These are phyloP conservation scores for Tenthredo amoena DNA, from an alignment of 2,888 invertebrate genomes.

Conservation along the genomic window DNA sequence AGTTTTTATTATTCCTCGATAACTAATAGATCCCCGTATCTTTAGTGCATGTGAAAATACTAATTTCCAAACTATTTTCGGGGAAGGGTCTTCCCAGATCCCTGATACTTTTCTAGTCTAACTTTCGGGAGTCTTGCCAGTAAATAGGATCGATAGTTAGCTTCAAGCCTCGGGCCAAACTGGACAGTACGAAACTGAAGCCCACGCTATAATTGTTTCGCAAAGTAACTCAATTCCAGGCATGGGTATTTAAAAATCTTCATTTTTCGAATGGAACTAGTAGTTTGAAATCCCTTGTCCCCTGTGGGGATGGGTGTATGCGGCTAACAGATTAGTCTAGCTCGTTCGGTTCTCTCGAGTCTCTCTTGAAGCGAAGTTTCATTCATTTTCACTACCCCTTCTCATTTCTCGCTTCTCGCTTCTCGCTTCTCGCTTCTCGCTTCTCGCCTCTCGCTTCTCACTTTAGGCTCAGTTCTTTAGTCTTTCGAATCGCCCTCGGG, in stretches of 20 bases:
- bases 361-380: slow-evolving; percentile 16
- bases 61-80: too few species aligned
- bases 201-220: not conserved
- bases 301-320: slow-evolving; percentile 31
- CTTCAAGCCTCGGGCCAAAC: slow-evolving; percentile 14
- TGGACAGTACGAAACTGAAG: not conserved
- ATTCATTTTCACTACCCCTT: slow-evolving; percentile 40
- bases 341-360: slow-evolving; percentile 16
- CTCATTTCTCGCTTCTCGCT: not conserved
- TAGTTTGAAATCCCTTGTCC: slow-evolving; percentile 45
- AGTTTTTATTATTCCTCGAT: not conserved
- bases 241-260: slow-evolving; percentile 8
- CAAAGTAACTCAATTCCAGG: not conserved
- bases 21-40: not conserved
- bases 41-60: not conserved
- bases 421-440: not conserved
- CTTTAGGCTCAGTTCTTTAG: slow-evolving; percentile 42
- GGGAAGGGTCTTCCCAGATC: not conserved
- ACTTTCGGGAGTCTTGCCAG: not conserved
- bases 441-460: not conserved
- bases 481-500: slow-evolving; percentile 43
- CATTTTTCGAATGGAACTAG: not conserved
- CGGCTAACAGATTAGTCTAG: slow-evolving; percentile 41
- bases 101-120: not conserved
- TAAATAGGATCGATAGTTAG: slow-evolving; percentile 25